Evolutionary conservation across 1,140 invertebrate genomes (phyloP).

Genomic region (Triops longicaudatus): DNA sequence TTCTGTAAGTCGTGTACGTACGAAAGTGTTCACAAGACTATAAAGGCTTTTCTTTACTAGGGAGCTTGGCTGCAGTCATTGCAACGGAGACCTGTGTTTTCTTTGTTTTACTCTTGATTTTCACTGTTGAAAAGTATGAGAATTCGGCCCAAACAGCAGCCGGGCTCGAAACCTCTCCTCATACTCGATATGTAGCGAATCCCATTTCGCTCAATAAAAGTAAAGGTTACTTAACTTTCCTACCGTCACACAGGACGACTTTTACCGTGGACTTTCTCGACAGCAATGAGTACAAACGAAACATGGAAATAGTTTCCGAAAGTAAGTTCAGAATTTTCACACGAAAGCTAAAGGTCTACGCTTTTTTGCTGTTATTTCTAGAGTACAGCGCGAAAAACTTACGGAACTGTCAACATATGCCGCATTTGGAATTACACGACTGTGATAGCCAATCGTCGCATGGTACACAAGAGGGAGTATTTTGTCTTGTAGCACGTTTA

Average conservation of each 20-base stretch:
- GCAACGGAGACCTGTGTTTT: not conserved
- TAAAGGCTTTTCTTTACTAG: not conserved
- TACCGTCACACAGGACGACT: not conserved
- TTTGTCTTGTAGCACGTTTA: not conserved
- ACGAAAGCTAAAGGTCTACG: too few species aligned
- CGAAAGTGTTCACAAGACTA: not conserved
- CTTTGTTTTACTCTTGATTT: not conserved
- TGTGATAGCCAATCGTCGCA: not conserved
- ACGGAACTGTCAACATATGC: too few species aligned
- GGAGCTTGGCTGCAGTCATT: not conserved
- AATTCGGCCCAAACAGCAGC: not conserved
- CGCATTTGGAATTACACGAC: too few species aligned
- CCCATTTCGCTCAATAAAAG: not conserved
- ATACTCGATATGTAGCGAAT: too few species aligned
- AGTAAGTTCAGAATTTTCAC: not conserved
- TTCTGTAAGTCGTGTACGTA: not conserved
- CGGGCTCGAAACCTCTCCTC: not conserved
- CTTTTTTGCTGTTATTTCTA: too few species aligned
- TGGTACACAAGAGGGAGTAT: not conserved
- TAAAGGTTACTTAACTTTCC: not conserved
- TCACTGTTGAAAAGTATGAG: not conserved
- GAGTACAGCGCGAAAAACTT: too few species aligned
- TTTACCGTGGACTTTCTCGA: not conserved
- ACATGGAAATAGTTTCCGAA: not conserved
- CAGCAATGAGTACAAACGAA: not conserved